Percentiles rank a stretch among this genome's conserved stretches.
Evolutionary conservation across 2,113 vertebrate genomes (phyloP).

Genomic region (Nestor notabilis): DNA sequence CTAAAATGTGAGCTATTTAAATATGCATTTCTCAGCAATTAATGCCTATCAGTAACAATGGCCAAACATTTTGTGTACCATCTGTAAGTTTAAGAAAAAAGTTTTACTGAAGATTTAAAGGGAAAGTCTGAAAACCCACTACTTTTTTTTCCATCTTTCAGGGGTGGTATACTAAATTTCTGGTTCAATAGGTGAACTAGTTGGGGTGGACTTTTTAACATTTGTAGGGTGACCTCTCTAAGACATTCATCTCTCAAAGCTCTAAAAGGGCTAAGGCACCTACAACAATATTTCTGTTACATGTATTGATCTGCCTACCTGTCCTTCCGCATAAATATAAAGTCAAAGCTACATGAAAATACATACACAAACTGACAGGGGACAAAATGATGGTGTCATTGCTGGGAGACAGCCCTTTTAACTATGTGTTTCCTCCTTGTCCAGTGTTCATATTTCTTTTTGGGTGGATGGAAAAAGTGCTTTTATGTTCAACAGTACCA

Average conservation of each 20-base stretch:
- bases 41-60: slow-evolving; percentile 16
- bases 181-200: neutral
- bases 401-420: neutral
- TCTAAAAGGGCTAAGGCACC: neutral
- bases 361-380: neutral
- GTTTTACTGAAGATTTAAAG: neutral
- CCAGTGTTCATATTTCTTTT: neutral
- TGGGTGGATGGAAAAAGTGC: neutral
- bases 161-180: neutral
- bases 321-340: neutral
- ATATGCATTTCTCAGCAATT: slow-evolving; percentile 61
- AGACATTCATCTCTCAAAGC: neutral
- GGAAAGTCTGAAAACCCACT: neutral
- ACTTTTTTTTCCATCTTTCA: neutral
- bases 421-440: neutral
- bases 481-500: neutral
- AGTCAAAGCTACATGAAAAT: neutral
- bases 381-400: neutral
- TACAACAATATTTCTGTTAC: neutral
- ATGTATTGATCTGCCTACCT: neutral
- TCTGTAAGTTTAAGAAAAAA: neutral
- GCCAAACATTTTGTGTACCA: slow-evolving; percentile 2
- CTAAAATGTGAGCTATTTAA: slow-evolving; percentile 72
- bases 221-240: neutral
- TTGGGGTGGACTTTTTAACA: neutral